phyloP scores from a whole-genome alignment of 2,888 invertebrate species.

The Tetranychus piercei region DNA sequence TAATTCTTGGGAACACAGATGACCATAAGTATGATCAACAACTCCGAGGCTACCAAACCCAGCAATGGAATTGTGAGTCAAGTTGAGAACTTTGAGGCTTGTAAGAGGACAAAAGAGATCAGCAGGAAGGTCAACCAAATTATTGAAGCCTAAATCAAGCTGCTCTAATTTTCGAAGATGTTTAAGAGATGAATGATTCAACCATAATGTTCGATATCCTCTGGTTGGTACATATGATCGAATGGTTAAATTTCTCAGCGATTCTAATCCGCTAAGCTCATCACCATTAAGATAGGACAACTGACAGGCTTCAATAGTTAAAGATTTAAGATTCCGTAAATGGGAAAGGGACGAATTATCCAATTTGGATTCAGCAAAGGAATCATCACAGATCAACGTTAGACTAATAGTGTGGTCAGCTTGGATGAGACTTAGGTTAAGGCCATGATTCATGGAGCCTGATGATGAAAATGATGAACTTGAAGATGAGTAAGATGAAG shows the following conservation, averaged over 20 bases:
- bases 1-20: slow-evolving; percentile 29
- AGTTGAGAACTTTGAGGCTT: slow-evolving; percentile 43
- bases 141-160: slow-evolving; percentile 27
- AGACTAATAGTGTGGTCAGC: slow-evolving; percentile 61
- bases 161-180: slow-evolving; percentile 25
- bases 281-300: slow-evolving; percentile 27
- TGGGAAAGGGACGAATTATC: slow-evolving; percentile 27
- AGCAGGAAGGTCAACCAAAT: slow-evolving; percentile 38
- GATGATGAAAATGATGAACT: too few species aligned
- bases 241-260: slow-evolving; percentile 47
- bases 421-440: slow-evolving; percentile 64
- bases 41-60: slow-evolving; percentile 21
- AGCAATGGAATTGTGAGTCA: slow-evolving; percentile 53
- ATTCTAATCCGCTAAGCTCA: slow-evolving; percentile 45
- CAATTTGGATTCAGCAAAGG: slow-evolving; percentile 24
- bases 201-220: slow-evolving; percentile 40
- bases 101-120: slow-evolving; percentile 42
- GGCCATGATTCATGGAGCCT: not conserved
- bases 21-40: slow-evolving; percentile 21
- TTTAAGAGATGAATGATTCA: slow-evolving; percentile 27
- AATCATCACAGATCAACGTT: slow-evolving; percentile 46
- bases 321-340: slow-evolving; percentile 51
- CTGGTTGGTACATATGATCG: slow-evolving; percentile 60
- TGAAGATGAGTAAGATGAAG: slow-evolving; percentile 12
- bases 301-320: slow-evolving; percentile 59